These are phyloP conservation scores for Patella vulgata DNA, from an alignment of 1,140 invertebrate species.

Conservation along the genomic window DNA sequence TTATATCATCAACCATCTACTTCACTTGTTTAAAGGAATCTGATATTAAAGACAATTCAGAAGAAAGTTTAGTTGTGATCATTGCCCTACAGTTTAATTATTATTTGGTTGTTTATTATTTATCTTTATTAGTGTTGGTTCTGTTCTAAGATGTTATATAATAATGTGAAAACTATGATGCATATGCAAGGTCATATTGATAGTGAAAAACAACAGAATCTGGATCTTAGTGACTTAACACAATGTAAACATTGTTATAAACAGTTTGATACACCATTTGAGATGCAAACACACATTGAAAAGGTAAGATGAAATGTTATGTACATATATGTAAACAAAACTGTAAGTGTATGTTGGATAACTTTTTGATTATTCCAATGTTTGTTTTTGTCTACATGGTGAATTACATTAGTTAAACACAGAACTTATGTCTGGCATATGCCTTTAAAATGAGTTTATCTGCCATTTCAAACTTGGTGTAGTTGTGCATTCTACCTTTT, in stretches of 20 bases:
- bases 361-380: too few species aligned
- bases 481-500: too few species aligned
- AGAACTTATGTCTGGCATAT: neutral
- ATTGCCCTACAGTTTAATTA: too few species aligned
- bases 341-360: too few species aligned
- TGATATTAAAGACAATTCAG: too few species aligned
- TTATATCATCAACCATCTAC: too few species aligned
- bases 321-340: too few species aligned
- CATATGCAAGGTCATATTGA: slow-evolving; percentile 66
- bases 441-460: too few species aligned
- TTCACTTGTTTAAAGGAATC: too few species aligned
- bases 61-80: too few species aligned
- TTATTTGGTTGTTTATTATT: too few species aligned
- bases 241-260: slow-evolving; percentile 68
- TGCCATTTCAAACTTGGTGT: too few species aligned
- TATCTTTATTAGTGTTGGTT: slow-evolving; percentile 64
- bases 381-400: neutral
- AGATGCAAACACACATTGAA: slow-evolving; percentile 68
- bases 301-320: slow-evolving; percentile 60
- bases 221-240: slow-evolving; percentile 65
- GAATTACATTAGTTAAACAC: neutral
- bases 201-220: slow-evolving; percentile 62
- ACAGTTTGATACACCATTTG: slow-evolving; percentile 67
- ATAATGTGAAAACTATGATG: slow-evolving; percentile 65
- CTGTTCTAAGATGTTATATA: slow-evolving; percentile 66